Evolutionary conservation across 1,140 invertebrate species (phyloP).

Genomic region (Nasonia vitripennis): DNA sequence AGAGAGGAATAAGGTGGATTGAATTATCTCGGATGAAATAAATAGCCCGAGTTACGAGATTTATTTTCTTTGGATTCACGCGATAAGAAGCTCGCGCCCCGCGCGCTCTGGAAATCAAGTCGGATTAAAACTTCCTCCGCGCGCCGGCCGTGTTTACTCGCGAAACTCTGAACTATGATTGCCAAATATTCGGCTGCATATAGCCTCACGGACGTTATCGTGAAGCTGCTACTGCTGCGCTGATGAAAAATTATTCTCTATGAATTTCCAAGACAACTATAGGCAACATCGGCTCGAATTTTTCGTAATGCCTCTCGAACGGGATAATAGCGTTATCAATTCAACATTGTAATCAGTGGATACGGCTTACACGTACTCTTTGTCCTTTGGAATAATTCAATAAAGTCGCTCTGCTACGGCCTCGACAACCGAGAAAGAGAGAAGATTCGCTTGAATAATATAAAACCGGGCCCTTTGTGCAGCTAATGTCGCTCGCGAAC

Average conservation of each 20-base stretch:
- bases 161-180: neutral
- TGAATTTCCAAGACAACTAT: no score
- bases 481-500: neutral
- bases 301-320: no score
- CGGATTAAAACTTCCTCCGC: neutral
- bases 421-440: no score
- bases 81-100: neutral
- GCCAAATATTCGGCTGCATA: neutral
- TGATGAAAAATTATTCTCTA: no score
- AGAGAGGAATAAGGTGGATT: neutral
- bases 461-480: neutral
- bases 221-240: no score
- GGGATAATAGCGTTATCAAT: no score
- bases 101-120: neutral
- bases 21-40: neutral
- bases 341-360: no score
- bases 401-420: neutral
- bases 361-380: no score
- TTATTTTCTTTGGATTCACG: neutral
- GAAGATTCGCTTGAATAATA: neutral
- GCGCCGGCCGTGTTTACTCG: neutral
- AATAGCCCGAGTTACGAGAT: neutral
- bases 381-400: neutral
- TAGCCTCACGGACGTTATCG: no score
- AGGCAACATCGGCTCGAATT: no score